A percentile compares a stretch with the other conserved stretches of the same genome.
phyloP scores from a whole-genome alignment of 30 jellyfish, hydroid and myxozoan genomes.

The Morbakka virulenta region DNA sequence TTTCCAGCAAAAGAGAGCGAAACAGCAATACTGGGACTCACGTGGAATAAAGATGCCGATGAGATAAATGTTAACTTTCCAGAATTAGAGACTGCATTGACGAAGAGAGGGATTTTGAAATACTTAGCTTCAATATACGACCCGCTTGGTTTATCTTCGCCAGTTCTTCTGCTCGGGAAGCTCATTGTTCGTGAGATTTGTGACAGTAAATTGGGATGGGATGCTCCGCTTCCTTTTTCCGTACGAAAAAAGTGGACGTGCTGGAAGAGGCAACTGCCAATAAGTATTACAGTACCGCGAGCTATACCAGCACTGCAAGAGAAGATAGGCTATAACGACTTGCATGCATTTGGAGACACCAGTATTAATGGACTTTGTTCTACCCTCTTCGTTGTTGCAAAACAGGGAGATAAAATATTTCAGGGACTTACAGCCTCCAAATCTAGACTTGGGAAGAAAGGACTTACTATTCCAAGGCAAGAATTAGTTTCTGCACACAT shows the following conservation, averaged over 20 bases:
- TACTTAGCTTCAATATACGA: constrained; percentile 57
- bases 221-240: constrained; percentile 22
- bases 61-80: constrained; percentile 41
- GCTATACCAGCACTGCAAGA: constrained; percentile 14
- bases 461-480: constrained; percentile 45
- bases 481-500: constrained; percentile 53
- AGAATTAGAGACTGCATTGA: constrained; percentile 9
- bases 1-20: constrained; percentile 52
- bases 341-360: constrained; percentile 75
- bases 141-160: constrained; percentile 66
- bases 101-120: constrained; percentile 62
- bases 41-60: constrained; percentile 49
- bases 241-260: constrained; percentile 3
- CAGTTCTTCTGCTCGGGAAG: constrained; percentile 35
- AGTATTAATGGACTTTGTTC: constrained; percentile 60
- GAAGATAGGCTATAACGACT: constrained; percentile 22
- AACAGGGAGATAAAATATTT: constrained; percentile 30
- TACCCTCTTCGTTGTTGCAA: constrained; percentile 45
- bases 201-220: constrained; percentile 44
- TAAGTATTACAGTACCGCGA: constrained; percentile 30
- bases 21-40: constrained; percentile 52
- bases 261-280: constrained; percentile 25
- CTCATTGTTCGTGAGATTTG: constrained; percentile 38
- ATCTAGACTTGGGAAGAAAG: constrained; percentile 23
- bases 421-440: constrained; percentile 44